Conservation (phyloP, 2,888 invertebrate species). For the Ferdinandea cuprea region DNA sequence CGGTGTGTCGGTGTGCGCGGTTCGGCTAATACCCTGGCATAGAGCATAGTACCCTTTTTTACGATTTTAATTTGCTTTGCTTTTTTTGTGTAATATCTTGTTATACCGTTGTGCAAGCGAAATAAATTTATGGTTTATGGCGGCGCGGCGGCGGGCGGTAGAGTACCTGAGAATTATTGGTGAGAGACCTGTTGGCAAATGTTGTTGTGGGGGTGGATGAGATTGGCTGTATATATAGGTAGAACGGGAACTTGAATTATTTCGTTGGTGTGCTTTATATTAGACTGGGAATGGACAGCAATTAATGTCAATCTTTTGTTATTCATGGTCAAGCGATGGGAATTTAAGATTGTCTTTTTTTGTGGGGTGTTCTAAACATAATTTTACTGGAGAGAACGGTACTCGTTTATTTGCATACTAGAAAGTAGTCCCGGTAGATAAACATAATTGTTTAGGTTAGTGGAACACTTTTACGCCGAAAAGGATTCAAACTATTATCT, state of each 20-base stretch:
- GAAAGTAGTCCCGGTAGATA: neutral
- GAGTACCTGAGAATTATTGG: slow-evolving; percentile 50
- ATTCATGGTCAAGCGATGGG: slow-evolving; percentile 44
- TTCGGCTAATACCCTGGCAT: neutral
- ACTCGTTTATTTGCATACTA: neutral
- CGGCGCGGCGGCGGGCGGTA: slow-evolving; percentile 25
- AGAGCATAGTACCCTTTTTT: slow-evolving; percentile 68
- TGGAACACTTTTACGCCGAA: no score
- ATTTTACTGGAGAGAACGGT: neutral
- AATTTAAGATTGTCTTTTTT: neutral
- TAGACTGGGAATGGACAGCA: slow-evolving; percentile 33
- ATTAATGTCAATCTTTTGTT: slow-evolving; percentile 42
- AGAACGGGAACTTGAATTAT: slow-evolving; percentile 51
- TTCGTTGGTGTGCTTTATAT: slow-evolving; percentile 25
- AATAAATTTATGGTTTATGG: slow-evolving; percentile 72
- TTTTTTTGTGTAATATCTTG: slow-evolving; percentile 70
- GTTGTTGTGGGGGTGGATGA: slow-evolving; percentile 57
- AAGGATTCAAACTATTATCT: no score
- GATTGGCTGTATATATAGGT: slow-evolving; percentile 26
- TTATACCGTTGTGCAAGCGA: slow-evolving; percentile 72
- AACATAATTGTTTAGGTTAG: no score
- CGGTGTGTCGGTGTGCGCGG: slow-evolving; percentile 8
- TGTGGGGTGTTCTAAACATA: neutral
- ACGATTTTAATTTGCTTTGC: slow-evolving; percentile 59
- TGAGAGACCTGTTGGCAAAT: slow-evolving; percentile 58